phyloP scores from a whole-genome alignment of 2,113 vertebrate species.

The Protomyctophum bolini region DNA sequence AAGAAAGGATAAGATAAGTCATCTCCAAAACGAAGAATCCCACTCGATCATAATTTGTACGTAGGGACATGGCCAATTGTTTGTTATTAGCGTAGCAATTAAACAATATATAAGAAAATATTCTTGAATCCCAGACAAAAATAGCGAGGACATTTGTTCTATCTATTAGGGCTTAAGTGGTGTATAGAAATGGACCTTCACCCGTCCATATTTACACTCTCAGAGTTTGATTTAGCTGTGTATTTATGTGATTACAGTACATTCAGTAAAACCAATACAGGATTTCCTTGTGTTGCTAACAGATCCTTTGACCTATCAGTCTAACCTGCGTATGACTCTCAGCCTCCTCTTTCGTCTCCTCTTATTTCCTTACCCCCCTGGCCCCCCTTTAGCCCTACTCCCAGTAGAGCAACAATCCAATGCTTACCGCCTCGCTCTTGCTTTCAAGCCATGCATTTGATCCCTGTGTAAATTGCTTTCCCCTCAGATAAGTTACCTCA shows the following conservation, averaged over 20 bases:
- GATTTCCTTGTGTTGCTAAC: conserved; percentile 13
- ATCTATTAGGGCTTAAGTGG: background rate
- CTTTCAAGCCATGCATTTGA: conserved; percentile 71
- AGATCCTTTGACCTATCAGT: conserved; percentile 48
- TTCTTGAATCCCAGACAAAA: too few relatives aligned
- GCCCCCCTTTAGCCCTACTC: conserved; percentile 18
- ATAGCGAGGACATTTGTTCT: too few relatives aligned
- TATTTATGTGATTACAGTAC: too few relatives aligned
- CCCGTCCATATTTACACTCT: background rate
- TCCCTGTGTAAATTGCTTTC: conserved; percentile 76
- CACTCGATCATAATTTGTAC: too few relatives aligned
- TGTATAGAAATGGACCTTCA: background rate
- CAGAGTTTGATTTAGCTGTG: too few relatives aligned
- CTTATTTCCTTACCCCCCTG: conserved; percentile 33
- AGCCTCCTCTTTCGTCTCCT: conserved; percentile 53
- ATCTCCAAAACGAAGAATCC: too few relatives aligned
- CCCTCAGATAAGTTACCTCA: conserved; percentile 71
- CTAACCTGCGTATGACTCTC: conserved; percentile 51
- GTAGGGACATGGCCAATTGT: too few relatives aligned
- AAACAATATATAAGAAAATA: too few relatives aligned
- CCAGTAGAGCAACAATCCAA: conserved; percentile 50
- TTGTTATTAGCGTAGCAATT: too few relatives aligned
- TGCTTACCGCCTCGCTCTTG: conserved; percentile 63
- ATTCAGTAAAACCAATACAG: too few relatives aligned
- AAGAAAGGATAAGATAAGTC: too few relatives aligned